Conservation (phyloP, 2,113 vertebrate genomes). For the Ailuropoda melanoleuca region DNA sequence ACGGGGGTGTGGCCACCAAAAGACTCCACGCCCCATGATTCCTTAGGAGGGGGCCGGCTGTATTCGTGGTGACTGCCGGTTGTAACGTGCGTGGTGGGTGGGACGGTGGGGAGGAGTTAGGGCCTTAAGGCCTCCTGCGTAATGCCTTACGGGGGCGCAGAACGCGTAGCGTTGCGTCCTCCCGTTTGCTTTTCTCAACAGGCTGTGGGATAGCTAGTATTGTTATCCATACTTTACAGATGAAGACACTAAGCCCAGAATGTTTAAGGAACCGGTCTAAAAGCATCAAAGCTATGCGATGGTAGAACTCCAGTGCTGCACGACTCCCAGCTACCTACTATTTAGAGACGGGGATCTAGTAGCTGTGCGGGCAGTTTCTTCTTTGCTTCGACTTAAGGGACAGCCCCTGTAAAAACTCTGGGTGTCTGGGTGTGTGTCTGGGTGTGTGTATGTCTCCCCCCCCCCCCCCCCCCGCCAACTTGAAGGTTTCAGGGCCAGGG, state of each 20-base stretch:
- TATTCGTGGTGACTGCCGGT: not conserved
- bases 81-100: not conserved
- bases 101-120: not conserved
- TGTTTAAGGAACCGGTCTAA: not conserved
- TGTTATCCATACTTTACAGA: not conserved
- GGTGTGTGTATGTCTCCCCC: too few relatives aligned
- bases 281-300: not conserved
- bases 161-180: accelerated
- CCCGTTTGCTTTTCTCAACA: not conserved
- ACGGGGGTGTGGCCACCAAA: not conserved
- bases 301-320: not conserved
- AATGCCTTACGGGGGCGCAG: not conserved
- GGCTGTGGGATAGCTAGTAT: not conserved
- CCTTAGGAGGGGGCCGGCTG: constrained; percentile 4
- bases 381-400: not conserved
- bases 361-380: not conserved
- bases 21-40: constrained; percentile 72
- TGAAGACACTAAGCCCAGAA: not conserved
- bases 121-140: not conserved
- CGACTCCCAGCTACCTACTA: not conserved
- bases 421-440: too few relatives aligned
- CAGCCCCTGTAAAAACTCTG: not conserved
- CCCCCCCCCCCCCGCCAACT: not conserved
- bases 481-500: not conserved
- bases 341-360: not conserved